Evolutionary conservation across 35 echinoderm and acorn worm genomes (phyloP).

Genomic region (Ophioderma brevispina): DNA sequence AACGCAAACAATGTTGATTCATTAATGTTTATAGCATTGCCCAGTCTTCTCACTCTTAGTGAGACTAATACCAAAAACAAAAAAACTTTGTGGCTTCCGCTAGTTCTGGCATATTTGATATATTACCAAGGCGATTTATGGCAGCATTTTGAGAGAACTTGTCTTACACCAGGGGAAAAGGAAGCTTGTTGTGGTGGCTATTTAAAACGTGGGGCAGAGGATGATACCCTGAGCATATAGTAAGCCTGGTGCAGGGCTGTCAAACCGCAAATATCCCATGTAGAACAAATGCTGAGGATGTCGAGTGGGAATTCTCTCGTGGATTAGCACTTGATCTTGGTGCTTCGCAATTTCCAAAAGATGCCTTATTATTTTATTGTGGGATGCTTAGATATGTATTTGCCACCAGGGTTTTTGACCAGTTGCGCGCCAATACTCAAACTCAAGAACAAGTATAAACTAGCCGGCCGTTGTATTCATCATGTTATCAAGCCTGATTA

Average conservation of each 20-base stretch:
- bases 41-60: constrained; percentile 24
- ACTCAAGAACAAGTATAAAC: constrained; percentile 72
- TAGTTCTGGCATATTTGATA: constrained; percentile 86
- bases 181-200: constrained; percentile 82
- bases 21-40: neutral
- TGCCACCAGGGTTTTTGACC: constrained; percentile 60
- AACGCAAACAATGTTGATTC: neutral
- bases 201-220: constrained; percentile 62
- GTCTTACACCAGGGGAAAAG: constrained; percentile 77
- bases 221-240: constrained; percentile 78
- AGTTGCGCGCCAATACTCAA: constrained; percentile 81
- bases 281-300: constrained; percentile 56
- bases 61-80: no score
- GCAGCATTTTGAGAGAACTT: constrained; percentile 79
- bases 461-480: constrained; percentile 91
- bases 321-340: constrained; percentile 87
- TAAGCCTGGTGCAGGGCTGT: constrained; percentile 43
- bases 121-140: constrained; percentile 92
- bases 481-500: constrained; percentile 87
- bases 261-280: constrained; percentile 61
- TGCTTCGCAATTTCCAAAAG: constrained; percentile 76
- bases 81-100: constrained; percentile 90
- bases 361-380: constrained; percentile 86
- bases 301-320: constrained; percentile 77
- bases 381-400: constrained; percentile 95